Evolutionary conservation across 2,888 invertebrate genomes (phyloP), one percentile per base, ranked within the genome.

Genomic region (Drosophila colorata): DNA sequence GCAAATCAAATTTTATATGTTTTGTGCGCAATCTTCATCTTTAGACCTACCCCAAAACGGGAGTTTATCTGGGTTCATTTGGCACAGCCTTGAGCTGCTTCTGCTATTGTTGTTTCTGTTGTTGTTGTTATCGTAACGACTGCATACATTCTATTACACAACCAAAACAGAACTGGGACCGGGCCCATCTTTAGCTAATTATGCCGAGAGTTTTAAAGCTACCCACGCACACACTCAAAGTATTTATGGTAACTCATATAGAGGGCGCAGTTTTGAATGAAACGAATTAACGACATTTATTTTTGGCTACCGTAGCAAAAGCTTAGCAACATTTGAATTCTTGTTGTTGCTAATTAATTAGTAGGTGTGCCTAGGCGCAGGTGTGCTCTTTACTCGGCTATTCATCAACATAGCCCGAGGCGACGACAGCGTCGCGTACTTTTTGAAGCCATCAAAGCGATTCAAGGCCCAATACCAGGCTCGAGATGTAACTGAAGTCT

Each of bases 331-430:
- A 46, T 51, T 52, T 25, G 14, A 25, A 33, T 58, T 66, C 46
- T 57, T 41, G 71, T 40, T 61, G 70, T 52, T 44, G 60, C 75
- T 87, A 87, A 83, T 83, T 83, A 87, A 83, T 85, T 87, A 65
- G 46, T 61, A 83, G 88, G 83, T 79, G 86, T 65, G 70, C 49
- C 46, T 13, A 51, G 69, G 18, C 63, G 51, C 57, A 71, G 76
- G 48, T 79, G 75, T 20, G 74, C 58, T 47, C 55, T 57, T 63
- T 71, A 68, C 64, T 60, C 51, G 65, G 63, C 47, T 37, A 61
- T 73, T 59, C 18, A 8, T 55, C 40, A 49, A 46, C 35, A 70
- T n/a, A 46, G 38, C 49, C 31, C 18, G 4, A 51, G 43, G 43
- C 47, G 56, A 20, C 37, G 59, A 56, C 65, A 66, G 13, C 51